These are phyloP conservation scores for Dasypus novemcinctus DNA, from an alignment of 2,113 vertebrate species.

Conservation along the genomic window DNA sequence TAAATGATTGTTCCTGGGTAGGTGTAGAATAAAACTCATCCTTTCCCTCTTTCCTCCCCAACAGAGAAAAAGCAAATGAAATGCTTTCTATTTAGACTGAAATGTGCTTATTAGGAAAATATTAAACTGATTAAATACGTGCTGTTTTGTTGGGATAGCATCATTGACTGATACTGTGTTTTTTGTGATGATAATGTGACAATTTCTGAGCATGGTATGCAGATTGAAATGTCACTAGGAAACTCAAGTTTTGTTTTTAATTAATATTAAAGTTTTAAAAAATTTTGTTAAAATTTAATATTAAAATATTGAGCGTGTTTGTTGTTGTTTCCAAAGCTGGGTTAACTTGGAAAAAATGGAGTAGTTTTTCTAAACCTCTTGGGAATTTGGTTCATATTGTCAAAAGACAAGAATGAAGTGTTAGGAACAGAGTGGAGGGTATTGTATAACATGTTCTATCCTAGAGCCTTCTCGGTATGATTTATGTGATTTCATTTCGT, in stretches of 20 bases:
- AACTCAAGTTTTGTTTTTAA: neutral
- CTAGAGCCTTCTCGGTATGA: neutral
- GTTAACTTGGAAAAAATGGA: neutral
- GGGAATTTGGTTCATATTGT: neutral
- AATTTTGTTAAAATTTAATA: neutral
- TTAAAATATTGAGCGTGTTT: neutral
- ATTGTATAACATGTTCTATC: neutral
- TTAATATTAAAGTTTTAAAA: neutral
- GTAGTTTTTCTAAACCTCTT: slow-evolving; percentile 4
- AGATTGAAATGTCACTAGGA: neutral
- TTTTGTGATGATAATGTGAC: slow-evolving; percentile 9
- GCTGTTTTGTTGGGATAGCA: neutral
- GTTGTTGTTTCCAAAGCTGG: neutral
- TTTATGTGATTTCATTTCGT: neutral
- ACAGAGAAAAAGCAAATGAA: slow-evolving; percentile 39
- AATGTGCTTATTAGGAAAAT: slow-evolving; percentile 48
- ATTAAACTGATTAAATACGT: slow-evolving; percentile 24
- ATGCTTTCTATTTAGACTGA: neutral
- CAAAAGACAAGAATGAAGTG: neutral
- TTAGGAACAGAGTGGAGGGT: neutral
- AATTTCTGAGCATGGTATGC: neutral
- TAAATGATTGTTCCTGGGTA: neutral
- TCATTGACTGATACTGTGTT: slow-evolving; percentile 11
- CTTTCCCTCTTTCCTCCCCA: neutral
- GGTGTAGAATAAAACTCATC: slow-evolving; percentile 7